Evolutionary conservation across 2,888 invertebrate genomes (phyloP), one percentile per base, ranked within the genome.

Genomic region (Callinectes sapidus): DNA sequence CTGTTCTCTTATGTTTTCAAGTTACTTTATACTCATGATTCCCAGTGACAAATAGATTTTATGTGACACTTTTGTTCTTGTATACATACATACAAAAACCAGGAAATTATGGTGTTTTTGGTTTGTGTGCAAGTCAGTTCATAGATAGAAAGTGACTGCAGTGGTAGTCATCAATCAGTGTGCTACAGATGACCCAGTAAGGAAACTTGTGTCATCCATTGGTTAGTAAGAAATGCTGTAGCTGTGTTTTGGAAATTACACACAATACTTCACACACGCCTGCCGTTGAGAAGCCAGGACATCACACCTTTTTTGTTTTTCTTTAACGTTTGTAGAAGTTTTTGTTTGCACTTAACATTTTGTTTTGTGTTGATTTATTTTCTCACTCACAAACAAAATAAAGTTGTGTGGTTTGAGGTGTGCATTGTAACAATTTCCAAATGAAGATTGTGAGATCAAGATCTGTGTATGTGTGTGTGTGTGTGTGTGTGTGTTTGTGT

Each of bases 281-380:
- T 28, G 28, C n/a, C 10, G 71, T 71, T 71, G n/a, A 28, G 28
- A 71, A 71, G 71, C 5, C 71, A 71, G n/a, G 71, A 71, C 71
- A 0, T 48, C 48, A 28, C 28, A 28, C 6, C 5, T 39, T 39
- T 39, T 39, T 39, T 39, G 2, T 71, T 71, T 71, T 71, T 10
- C 71, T n/a, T 28, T 71, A n/a, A 71, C 28, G 8, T 2, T 18
- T n/a, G n/a, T n/a, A n/a, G 28, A 71, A 28, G 61, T 71, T 71
- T 71, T 71, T 71, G 71, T 55, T 88, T 88, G n/a, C 28, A 71
- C 28, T 71, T 71, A 71, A 18, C 71, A 28, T 71, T 71, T n/a
- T n/a, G 23, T 71, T 88, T 61, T 88, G n/a, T 88, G 42, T 88
- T 48, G 23, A 14, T 32, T 87, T 87, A n/a, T 42, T 87, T 87